Percentiles rank a stretch among this genome's conserved stretches.
These are phyloP conservation scores for Melospiza georgiana DNA, from an alignment of 2,113 vertebrate species.

Conservation along the genomic window DNA sequence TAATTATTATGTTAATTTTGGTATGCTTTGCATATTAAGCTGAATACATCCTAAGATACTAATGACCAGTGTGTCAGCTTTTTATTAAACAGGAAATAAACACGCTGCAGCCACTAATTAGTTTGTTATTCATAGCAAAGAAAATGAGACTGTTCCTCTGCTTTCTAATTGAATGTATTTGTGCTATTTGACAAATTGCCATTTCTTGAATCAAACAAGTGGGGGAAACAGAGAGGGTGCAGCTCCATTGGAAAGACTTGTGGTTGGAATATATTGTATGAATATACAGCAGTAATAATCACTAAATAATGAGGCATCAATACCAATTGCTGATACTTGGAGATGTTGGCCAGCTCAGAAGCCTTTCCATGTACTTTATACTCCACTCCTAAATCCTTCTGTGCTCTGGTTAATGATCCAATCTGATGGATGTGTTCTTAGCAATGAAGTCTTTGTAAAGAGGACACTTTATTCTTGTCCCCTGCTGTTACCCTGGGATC, in stretches of 20 bases:
- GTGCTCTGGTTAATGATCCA: not conserved
- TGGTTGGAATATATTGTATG: not conserved
- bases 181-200: not conserved
- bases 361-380: not conserved
- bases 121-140: conserved; percentile 69
- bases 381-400: not conserved
- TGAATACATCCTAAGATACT: conserved; percentile 58
- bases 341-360: not conserved
- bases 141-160: conserved; percentile 16
- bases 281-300: not conserved
- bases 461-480: not conserved
- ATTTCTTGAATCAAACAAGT: not conserved
- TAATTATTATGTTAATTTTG: conserved; percentile 77
- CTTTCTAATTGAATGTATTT: conserved; percentile 8
- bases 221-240: not conserved
- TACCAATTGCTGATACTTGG: not conserved
- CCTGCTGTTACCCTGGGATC: not conserved
- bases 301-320: not conserved
- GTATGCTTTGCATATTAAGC: conserved; percentile 72
- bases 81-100: conserved; percentile 80
- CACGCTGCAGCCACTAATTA: conserved; percentile 65
- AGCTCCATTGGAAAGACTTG: not conserved
- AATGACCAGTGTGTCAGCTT: conserved; percentile 72
- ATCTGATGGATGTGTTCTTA: not conserved
- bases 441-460: not conserved